Evolutionary conservation across 2,797 vertebrate genomes (phyloP).

Genomic region (Sebastes ruberrimus): DNA sequence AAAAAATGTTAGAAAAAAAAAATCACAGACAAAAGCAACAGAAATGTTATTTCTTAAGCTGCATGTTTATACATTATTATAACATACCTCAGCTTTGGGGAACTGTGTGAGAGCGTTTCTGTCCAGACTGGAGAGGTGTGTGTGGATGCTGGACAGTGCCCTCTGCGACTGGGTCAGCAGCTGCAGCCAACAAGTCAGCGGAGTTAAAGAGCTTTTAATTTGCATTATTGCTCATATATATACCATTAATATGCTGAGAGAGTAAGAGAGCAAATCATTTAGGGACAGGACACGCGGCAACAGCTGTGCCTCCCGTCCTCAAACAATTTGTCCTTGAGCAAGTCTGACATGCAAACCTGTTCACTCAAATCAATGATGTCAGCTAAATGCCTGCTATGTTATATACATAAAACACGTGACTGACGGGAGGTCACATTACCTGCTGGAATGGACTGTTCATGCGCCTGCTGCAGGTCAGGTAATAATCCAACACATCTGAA

Average conservation of each 20-base stretch:
- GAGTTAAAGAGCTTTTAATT: constrained; percentile 7
- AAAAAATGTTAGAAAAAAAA: background rate
- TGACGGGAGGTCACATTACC: constrained; percentile 76
- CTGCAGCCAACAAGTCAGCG: constrained; percentile 64
- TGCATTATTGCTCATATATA: constrained; percentile 13
- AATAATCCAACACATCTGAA: constrained; percentile 92
- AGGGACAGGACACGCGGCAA: constrained; percentile 7
- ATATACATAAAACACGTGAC: background rate
- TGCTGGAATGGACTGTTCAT: constrained; percentile 92
- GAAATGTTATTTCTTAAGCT: background rate
- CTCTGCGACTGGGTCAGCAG: constrained; percentile 91
- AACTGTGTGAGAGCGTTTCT: constrained; percentile 89
- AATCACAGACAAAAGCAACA: fast-evolving
- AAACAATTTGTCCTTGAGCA: constrained; percentile 29
- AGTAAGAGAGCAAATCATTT: constrained; percentile 1
- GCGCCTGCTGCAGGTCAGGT: constrained; percentile 89
- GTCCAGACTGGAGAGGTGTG: constrained; percentile 90
- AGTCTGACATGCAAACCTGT: constrained; percentile 16
- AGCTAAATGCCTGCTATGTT: constrained; percentile 19
- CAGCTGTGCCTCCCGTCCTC: constrained; percentile 35
- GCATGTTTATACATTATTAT: background rate
- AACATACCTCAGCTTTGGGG: constrained; percentile 87
- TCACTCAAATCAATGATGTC: constrained; percentile 2
- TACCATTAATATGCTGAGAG: constrained; percentile 10
- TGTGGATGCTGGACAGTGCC: constrained; percentile 91